phyloP scores from a whole-genome alignment of 2,888 invertebrate species.

The Buathra laborator region DNA sequence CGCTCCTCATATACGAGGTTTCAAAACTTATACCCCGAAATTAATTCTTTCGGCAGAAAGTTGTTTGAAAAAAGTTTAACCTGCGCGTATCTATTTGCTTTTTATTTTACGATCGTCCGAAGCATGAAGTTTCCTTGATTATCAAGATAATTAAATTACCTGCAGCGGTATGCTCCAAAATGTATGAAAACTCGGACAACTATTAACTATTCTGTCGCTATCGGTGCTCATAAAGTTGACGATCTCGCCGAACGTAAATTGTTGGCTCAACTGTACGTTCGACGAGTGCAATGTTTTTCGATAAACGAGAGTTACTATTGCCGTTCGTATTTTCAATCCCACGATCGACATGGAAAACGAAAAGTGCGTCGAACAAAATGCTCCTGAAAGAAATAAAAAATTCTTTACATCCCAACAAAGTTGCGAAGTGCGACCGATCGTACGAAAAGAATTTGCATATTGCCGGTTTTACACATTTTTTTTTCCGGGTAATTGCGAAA shows the following conservation, averaged over 20 bases:
- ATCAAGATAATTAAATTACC: constrained; percentile 84
- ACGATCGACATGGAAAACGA: constrained; percentile 94
- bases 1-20: no score
- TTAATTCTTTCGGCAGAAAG: no score
- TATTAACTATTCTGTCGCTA: constrained; percentile 97
- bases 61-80: no score
- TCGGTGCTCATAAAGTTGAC: constrained; percentile 99
- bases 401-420: constrained; percentile 36
- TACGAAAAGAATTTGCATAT: constrained; percentile 26
- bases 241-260: constrained; percentile 92
- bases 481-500: no score
- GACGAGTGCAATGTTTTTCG: constrained; percentile 87
- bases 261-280: constrained; percentile 80
- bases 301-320: constrained; percentile 94
- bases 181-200: constrained; percentile 98
- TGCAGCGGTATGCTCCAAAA: constrained; percentile 98
- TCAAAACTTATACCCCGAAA: no score
- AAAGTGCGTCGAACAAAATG: constrained; percentile 95
- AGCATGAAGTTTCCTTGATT: no score
- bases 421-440: not conserved
- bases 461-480: not conserved
- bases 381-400: constrained; percentile 86
- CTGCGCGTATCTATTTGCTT: no score
- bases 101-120: no score
- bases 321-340: constrained; percentile 94